Conservation (phyloP, 2,113 vertebrate species). For the Mesoclemmys tuberculata region DNA sequence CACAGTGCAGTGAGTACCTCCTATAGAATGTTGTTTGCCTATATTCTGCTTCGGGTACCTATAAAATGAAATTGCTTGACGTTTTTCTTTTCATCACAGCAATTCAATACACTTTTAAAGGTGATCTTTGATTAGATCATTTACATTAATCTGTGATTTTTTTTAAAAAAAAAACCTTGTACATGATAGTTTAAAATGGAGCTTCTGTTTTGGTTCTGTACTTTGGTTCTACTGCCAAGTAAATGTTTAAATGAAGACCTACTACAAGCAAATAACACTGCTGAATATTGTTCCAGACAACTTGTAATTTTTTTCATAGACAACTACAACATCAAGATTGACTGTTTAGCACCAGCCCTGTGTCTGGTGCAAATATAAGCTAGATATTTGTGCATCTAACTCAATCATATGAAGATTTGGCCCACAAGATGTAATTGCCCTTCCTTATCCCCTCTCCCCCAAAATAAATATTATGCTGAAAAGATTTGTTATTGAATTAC, state of each 20-base stretch:
- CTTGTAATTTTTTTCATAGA: fast-evolving
- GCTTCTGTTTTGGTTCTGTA: background rate
- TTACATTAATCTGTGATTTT: background rate
- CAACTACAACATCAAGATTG: background rate
- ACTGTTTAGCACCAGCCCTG: background rate
- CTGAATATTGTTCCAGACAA: background rate
- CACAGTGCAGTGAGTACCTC: background rate
- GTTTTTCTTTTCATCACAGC: background rate
- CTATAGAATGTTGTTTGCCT: background rate
- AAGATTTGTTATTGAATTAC: background rate
- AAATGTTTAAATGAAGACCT: background rate
- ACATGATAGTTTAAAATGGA: background rate
- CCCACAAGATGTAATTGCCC: background rate
- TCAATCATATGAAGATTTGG: background rate
- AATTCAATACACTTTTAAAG: background rate
- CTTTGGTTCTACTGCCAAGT: background rate
- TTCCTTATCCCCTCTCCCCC: background rate
- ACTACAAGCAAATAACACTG: background rate
- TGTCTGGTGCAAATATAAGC: background rate
- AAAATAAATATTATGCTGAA: fast-evolving
- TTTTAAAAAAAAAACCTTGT: background rate
- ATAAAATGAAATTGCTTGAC: background rate
- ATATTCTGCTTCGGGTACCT: background rate
- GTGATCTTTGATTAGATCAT: background rate
- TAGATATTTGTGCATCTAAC: background rate